These are phyloP conservation scores for Acanthornis magna DNA, from an alignment of 2,797 vertebrate genomes.

Conservation along the genomic window DNA sequence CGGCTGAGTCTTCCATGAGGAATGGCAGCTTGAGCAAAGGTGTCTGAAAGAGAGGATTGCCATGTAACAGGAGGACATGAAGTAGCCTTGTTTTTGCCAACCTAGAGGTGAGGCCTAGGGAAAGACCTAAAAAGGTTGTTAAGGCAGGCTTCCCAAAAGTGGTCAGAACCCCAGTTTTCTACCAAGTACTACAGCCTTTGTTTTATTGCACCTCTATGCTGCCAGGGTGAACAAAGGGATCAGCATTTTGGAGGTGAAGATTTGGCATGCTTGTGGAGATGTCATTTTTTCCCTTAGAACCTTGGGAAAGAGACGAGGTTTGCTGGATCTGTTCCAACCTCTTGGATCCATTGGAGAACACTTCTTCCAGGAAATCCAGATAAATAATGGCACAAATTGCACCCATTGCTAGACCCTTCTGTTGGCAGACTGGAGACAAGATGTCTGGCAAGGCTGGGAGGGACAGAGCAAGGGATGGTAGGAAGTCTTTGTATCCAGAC, in stretches of 20 bases:
- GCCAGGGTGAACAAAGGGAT: background rate
- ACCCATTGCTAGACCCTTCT: background rate
- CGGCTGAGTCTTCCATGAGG: background rate
- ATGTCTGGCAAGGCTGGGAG: background rate
- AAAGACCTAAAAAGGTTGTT: background rate
- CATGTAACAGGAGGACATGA: background rate
- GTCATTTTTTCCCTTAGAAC: background rate
- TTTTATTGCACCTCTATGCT: background rate
- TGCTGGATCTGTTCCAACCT: background rate
- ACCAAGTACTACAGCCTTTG: background rate
- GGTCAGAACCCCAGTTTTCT: background rate
- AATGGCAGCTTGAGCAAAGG: background rate
- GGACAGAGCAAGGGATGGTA: background rate
- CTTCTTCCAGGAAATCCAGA: background rate
- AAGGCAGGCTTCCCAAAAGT: background rate
- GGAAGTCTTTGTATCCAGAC: background rate
- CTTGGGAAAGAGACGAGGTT: background rate
- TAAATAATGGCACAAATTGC: background rate
- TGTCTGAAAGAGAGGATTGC: background rate
- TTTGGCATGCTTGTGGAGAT: background rate
- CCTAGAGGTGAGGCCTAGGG: background rate
- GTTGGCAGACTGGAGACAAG: background rate
- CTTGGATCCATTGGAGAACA: background rate
- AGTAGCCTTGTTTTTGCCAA: background rate
- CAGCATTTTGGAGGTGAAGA: background rate